Conservation (phyloP, 2,888 invertebrate species). For the Drosophila kambysellisi region DNA sequence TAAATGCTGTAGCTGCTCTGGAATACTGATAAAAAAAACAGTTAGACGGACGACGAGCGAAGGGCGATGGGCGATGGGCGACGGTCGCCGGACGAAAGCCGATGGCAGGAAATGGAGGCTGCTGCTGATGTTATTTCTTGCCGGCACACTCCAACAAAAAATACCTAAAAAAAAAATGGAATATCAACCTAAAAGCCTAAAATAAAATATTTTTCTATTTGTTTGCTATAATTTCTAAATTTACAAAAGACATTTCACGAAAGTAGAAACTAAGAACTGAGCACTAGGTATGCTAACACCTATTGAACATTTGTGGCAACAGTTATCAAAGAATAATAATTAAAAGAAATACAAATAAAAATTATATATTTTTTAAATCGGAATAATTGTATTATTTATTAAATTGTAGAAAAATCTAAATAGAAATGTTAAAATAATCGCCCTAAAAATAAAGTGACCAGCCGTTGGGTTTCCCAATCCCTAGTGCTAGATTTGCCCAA, state of each 20-base stretch:
- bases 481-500: constrained; percentile 13
- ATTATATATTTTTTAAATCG: neutral
- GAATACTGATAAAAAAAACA: constrained; percentile 52
- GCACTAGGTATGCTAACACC: neutral
- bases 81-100: constrained; percentile 21
- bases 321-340: neutral
- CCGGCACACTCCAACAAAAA: constrained; percentile 12
- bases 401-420: neutral
- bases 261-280: neutral
- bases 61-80: neutral
- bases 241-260: neutral
- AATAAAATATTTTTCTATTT: constrained; percentile 4
- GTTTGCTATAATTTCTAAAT: neutral
- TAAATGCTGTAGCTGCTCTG: constrained; percentile 62
- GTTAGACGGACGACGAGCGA: constrained; percentile 5
- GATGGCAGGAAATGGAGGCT: constrained; percentile 66
- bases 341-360: neutral
- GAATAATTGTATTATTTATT: neutral
- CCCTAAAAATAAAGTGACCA: neutral
- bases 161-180: neutral
- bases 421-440: neutral
- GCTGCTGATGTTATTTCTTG: constrained; percentile 28
- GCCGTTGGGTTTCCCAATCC: constrained; percentile 9
- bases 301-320: neutral
- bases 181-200: neutral